Base-by-base conservation (phyloP, 2,888 invertebrate species). In the Pachymerium ferrugineum region DNA sequence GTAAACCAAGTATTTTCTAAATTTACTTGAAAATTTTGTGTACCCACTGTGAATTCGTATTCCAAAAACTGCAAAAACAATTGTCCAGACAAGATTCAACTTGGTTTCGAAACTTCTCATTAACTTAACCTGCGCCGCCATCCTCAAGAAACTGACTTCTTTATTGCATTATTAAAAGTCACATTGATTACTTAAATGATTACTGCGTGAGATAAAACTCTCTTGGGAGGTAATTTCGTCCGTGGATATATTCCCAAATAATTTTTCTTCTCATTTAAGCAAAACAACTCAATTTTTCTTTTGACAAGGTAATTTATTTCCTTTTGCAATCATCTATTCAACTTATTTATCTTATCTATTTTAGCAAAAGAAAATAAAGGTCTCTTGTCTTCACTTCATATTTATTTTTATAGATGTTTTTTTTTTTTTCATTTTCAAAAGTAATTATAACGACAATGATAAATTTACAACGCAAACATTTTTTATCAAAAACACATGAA, bases 341-440 rank as follows among this genome's bases (percentile, higher is more conserved):
- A 14, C n/a, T 10, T 19, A 47, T n/a, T 47, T 47, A 47, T 47
- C 16, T 16, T 47, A 22, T 47, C 19, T 47, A 22, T 19, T n/a
- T 12, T n/a, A n/a, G n/a, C n/a, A n/a, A n/a, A n/a, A n/a, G n/a
- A n/a, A n/a, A n/a, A n/a, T n/a, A n/a, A n/a, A n/a, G n/a, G n/a
- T n/a, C n/a, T n/a, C 22, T 47, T n/a, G 47, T 47, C 8, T 47
- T 47, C 19, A 6, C 10, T 1, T 16, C 12, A 16, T 47, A 22
- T 47, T 47, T 42, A n/a, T 42, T 1, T 42, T 19, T 19, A 47
- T 47, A 47, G 22, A 16, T 47, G 1, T 47, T n/a, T 3, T 6
- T 42, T 42, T 47, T n/a, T 47, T 47, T 6, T 47, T 47, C 47
- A 47, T 47, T 47, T n/a, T n/a, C n/a, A n/a, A n/a, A 47, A 47